phyloP scores from a whole-genome alignment of 2,113 vertebrate species.

The Forbesichthys papilliferus region DNA sequence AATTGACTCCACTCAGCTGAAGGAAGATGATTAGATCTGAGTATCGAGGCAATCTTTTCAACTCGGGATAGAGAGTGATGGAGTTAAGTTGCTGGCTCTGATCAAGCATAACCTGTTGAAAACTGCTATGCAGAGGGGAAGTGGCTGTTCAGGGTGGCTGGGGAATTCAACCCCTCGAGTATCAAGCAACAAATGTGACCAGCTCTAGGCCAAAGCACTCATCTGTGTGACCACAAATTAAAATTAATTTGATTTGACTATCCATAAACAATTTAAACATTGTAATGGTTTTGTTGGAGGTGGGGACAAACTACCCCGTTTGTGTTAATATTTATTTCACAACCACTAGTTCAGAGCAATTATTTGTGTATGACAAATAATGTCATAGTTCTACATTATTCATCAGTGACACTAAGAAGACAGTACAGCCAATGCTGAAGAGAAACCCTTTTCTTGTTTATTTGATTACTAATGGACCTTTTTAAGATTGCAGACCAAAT shows the following conservation, averaged over 20 bases:
- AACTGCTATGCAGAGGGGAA: conserved; percentile 15
- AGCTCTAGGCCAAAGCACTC: too few relatives aligned
- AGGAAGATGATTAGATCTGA: conserved; percentile 71
- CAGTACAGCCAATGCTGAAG: conserved; percentile 35
- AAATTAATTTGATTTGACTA: too few relatives aligned
- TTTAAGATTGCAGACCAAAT: neutral
- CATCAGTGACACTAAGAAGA: conserved; percentile 48
- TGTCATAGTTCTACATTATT: conserved; percentile 18
- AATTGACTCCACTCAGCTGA: conserved; percentile 76
- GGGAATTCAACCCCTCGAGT: too few relatives aligned
- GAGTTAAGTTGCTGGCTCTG: conserved; percentile 43
- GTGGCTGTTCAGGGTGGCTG: neutral
- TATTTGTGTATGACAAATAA: too few relatives aligned
- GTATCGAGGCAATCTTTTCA: conserved; percentile 58
- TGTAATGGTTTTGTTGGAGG: too few relatives aligned
- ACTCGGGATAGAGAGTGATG: conserved; percentile 45
- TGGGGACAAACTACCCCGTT: too few relatives aligned
- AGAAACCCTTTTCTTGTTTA: conserved; percentile 13
- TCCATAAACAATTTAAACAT: too few relatives aligned
- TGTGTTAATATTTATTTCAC: too few relatives aligned
- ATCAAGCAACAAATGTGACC: too few relatives aligned
- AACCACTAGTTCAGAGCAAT: too few relatives aligned
- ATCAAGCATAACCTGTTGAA: conserved; percentile 46
- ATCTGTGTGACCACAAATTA: too few relatives aligned
- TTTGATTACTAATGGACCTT: conserved; percentile 6